These are phyloP conservation scores for Biston betularia DNA, from an alignment of 2,888 invertebrate genomes.

Conservation along the genomic window DNA sequence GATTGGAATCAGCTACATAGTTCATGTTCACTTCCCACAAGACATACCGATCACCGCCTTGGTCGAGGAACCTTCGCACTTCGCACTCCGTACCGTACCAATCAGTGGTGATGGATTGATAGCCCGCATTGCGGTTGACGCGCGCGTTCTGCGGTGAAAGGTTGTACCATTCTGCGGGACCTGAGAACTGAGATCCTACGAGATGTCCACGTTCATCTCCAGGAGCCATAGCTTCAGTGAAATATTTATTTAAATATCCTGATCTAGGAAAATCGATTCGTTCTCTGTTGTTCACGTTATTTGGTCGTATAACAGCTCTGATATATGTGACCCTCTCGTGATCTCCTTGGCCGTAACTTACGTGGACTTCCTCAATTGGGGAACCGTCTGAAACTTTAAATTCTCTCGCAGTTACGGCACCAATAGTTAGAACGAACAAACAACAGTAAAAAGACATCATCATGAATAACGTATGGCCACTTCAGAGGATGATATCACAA, in stretches of 20 bases:
- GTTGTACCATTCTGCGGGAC: conserved; percentile 31
- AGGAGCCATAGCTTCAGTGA: neutral
- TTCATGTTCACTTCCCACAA: conserved; percentile 9
- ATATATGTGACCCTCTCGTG: conserved; percentile 12
- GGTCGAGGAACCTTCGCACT: conserved; percentile 12
- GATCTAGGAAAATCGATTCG: conserved; percentile 7
- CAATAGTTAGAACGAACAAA: conserved; percentile 1
- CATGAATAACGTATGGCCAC: conserved; percentile 1
- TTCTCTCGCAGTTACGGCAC: neutral
- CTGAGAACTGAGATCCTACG: conserved; percentile 32
- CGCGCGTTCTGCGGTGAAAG: conserved; percentile 31
- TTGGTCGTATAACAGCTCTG: conserved; percentile 3
- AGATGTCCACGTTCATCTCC: conserved; percentile 34
- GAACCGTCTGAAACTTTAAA: neutral
- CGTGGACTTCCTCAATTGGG: conserved; percentile 6
- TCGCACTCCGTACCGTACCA: conserved; percentile 35
- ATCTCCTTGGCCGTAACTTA: neutral
- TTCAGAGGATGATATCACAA: neutral
- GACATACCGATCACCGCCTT: neutral
- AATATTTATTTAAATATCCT: conserved; percentile 2
- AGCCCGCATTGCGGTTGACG: conserved; percentile 29
- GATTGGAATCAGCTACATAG: conserved; percentile 6
- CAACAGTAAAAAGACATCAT: conserved; percentile 3
- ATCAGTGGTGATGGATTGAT: conserved; percentile 29
- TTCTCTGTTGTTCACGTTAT: neutral